Evolutionary conservation across 64 coral and sea anemone genomes (phyloP).

Genomic region (Montipora cactus): DNA sequence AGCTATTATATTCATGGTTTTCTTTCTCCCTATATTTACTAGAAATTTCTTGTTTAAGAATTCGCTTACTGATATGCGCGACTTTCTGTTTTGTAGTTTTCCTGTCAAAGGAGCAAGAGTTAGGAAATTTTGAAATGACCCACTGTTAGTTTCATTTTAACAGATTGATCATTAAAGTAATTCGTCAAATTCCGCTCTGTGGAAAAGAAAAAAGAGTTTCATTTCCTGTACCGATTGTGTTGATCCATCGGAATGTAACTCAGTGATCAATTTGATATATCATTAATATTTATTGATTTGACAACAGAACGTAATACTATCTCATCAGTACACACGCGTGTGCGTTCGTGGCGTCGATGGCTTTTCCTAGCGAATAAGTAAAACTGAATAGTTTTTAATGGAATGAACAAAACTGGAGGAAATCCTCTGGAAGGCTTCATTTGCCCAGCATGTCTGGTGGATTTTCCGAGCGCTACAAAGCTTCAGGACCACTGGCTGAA

Average conservation of each 20-base stretch:
- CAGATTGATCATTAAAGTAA: no score
- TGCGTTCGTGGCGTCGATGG: neutral
- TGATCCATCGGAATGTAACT: conserved; percentile 3
- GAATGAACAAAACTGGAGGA: conserved; percentile 64
- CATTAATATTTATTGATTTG: conserved; percentile 22
- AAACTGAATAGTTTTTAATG: neutral
- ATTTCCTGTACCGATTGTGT: no score
- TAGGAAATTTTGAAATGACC: no score
- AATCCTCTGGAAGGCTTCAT: conserved; percentile 92
- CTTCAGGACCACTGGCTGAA: conserved; percentile 89
- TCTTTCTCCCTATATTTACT: no score
- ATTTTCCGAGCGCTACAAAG: conserved; percentile 83
- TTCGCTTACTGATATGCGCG: no score
- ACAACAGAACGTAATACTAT: neutral
- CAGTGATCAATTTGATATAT: conserved; percentile 23
- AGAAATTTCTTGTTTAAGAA: no score
- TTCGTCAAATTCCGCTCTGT: no score
- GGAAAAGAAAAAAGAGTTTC: no score
- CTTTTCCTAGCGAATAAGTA: neutral
- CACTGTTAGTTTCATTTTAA: no score
- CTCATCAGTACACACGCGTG: neutral
- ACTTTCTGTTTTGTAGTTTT: no score
- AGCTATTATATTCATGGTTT: no score
- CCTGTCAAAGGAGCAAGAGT: no score
- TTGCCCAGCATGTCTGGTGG: conserved; percentile 88